Evolutionary conservation across 1,140 invertebrate genomes (phyloP), one percentile per base, ranked within the genome.

Genomic region (Subanguina moxae): DNA sequence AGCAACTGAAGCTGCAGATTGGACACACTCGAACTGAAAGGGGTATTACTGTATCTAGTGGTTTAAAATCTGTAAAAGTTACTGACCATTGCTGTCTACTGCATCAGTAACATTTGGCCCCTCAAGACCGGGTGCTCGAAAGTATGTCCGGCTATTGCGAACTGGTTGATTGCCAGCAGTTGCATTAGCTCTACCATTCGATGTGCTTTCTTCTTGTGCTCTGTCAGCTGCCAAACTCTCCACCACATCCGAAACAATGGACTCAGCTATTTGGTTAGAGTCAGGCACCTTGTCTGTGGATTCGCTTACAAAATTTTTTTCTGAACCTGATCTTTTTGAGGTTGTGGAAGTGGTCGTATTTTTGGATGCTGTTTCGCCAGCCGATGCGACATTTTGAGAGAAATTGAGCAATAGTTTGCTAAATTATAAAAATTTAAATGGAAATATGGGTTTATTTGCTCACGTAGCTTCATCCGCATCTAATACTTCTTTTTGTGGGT

Each of bases 1-100:
- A 64, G 27, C 81, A 80, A 57, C 74, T 63, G 63, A 83, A 85
- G 8, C 72, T 68, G 62, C 84, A 84, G 17, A 83, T 68, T 23
- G 79, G 74, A 65, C 84, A 85, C 0, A 73, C 73, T 38, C 74
- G 72, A 25, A 56, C 32, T 38, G 32, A 38, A 38, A 38, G 3
- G 11, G 32, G 11, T 5, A 5, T 38, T 38, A 11, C 11, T 38
- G 3, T 38, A 11, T 38, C 32, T 38, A 38, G 32, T 38, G 32
- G 32, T n/a, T n/a, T n/a, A n/a, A 38, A 38, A 38, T 38, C 32
- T 5, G 11, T 3, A 38, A 11, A 38, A 38, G 11, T 38, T 38
- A 38, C 32, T 38, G 3, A 38, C 32, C 32, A 38, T 38, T 38
- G 32, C 32, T 38, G 11, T 38, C 32, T 11, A 38, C 32, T 38